Base-by-base conservation (phyloP, 2,888 invertebrate species). In the Habrosyne pyritoides region DNA sequence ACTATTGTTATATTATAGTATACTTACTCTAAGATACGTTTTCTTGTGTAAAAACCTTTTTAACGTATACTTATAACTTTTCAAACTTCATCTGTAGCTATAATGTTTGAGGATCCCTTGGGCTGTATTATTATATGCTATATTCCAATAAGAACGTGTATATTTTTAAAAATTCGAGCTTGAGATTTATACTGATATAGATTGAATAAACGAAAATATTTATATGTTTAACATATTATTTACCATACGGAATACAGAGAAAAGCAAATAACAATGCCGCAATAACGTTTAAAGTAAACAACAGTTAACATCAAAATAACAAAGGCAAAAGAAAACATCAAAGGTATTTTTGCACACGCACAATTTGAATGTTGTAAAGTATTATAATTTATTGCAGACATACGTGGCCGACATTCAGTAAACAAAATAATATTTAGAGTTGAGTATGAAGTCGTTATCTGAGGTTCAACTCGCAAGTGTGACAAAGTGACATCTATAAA, bases 401-500 rank as follows among this genome's bases (percentile, higher is more conserved):
- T 66, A 64, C 61, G 64, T 53, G 59, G 67, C 18, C 56, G 70
- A 73, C 75, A 75, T 69, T 60, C 66, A 63, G 64, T 70, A 66
- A 77, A 75, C 66, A 64, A 69, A 67, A 69, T 66, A 59, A 72
- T 69, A 69, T 67, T 70, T 62, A 64, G 62, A 77, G 71, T 75
- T 74, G 77, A 74, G 74, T 78, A 79, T 83, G 77, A 84, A 79
- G 79, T 73, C 82, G 81, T 84, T 83, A 83, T 81, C 81, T 82
- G 78, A 67, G 74, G 73, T 74, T 79, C 75, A 84, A 79, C 79
- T 80, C 71, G 75, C 68, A 79, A 81, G 79, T 84, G 84, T 84
- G 83, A 84, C 81, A 84, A 86, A 86, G 81, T 87, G 85, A 87
- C 84, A 83, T 83, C 83, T 83, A 83, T 84, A 83, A 85, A 84